Evolutionary conservation across 23 tunicate genomes (phyloP), one percentile per base, ranked within the genome.

Genomic region (Styela plicata): DNA sequence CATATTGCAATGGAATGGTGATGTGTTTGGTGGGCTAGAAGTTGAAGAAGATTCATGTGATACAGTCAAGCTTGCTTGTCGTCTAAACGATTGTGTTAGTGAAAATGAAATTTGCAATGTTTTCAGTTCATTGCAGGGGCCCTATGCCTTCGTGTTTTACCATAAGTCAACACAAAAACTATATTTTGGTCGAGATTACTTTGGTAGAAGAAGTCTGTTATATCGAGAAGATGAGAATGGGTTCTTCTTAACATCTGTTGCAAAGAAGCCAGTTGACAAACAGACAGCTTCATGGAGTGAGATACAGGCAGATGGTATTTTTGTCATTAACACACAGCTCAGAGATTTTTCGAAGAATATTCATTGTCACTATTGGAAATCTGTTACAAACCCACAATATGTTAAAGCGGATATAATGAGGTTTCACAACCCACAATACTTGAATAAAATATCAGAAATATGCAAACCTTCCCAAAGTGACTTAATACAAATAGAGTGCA

Each of bases 1-100:
- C 69, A 26, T 95, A 19, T 74, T 95, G 27, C 77, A 82, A 26
- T 95, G 87, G 88, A 95, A 90, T 83, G 99, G 99, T 26, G 99
- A 95, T 69, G 53, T 95, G 2, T 95, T 82, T 76, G 89, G 69
- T 75, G 98, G 98, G n/a, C 19, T 84, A 10, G 80, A 88, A 83
- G 98, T 93, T 13, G 19, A 35, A 18, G 82, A 81, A 7, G 63
- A 52, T 63, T 24, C 28, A 28, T 79, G 89, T 73, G 98, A 93
- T 64, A 93, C 98, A 22, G 61, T 57, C 24, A 83, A 69, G 21
- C 64, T 93, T 2, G 23, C 86, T 27, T 20, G 61, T 2, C 27
- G 52, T 16, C 63, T 91, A 5, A 79, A 79, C 16, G 31, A 61
- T 67, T 62, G 75, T 30, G 2, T 62, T 17, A 28, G 66, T 24